Percentiles rank a stretch among this genome's conserved stretches.
phyloP scores from a whole-genome alignment of 2,113 vertebrate species.

The Mionectes macconnelli region DNA sequence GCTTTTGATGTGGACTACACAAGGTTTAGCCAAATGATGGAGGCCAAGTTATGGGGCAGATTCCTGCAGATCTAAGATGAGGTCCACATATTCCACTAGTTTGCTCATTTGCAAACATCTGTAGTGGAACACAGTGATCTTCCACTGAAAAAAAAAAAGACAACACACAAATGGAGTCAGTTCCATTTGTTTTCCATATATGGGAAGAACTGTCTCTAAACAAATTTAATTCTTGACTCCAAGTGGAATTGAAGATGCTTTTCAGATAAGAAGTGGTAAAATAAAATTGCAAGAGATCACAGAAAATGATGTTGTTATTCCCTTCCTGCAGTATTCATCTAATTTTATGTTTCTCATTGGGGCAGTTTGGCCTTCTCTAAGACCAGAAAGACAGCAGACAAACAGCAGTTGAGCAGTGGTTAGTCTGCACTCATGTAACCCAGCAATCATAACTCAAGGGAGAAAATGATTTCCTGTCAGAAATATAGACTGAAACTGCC shows the following conservation, averaged over 20 bases:
- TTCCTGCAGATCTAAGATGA: neutral
- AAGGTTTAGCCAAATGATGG: neutral
- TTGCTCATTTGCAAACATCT: constrained; percentile 50
- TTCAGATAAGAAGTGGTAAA: constrained; percentile 63
- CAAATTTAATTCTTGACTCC: constrained; percentile 53
- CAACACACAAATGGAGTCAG: constrained; percentile 12
- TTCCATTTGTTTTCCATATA: constrained; percentile 60
- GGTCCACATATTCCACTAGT: neutral
- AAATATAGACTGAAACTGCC: constrained; percentile 57
- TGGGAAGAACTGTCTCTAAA: constrained; percentile 47
- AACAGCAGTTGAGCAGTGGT: constrained; percentile 39
- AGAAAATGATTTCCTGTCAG: constrained; percentile 63
- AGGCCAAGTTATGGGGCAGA: neutral
- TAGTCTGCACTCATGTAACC: constrained; percentile 56
- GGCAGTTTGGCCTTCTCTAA: constrained; percentile 47
- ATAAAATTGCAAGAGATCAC: constrained; percentile 52
- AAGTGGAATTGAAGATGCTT: constrained; percentile 49
- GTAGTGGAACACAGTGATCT: constrained; percentile 39
- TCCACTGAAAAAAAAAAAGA: neutral
- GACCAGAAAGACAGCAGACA: constrained; percentile 45
- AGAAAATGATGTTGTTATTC: constrained; percentile 58
- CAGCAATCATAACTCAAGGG: constrained; percentile 52
- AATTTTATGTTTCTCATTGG: constrained; percentile 49
- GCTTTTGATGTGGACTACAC: neutral
- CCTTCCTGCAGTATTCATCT: constrained; percentile 48